Evolutionary conservation across 2,113 vertebrate genomes (phyloP), one percentile per base, ranked within the genome.

Genomic region (Xyrauchen texanus): DNA sequence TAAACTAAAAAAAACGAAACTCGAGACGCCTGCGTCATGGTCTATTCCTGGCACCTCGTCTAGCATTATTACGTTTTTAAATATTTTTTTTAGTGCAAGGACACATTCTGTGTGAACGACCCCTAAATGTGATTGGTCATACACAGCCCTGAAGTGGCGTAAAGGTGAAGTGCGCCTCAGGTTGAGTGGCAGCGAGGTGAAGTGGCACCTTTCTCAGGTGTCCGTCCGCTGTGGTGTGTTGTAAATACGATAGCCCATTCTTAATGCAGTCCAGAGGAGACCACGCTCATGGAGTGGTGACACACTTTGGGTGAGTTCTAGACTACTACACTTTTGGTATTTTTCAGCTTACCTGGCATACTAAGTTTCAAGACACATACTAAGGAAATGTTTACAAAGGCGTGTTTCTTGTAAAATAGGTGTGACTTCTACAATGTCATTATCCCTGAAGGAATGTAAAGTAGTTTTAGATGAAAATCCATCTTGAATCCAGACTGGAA

Each of bases 251-350:
- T 68, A 64, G 44, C 49, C 55, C 21, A 34, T 55, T 47, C 55
- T 79, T 51, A 45, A 53, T 53, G 61, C 45, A 60, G 60, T 52
- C 69, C 80, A 77, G 63, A 85, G 60, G 44, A 76, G 46, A 71
- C 13, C 61, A 62, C 47, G 62, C 68, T 68, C 78, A 80, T 70
- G 83, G 83, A 85, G 72, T 52, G 53, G 44, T 80, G 78, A 85
- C 51, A 55, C 68, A 64, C 64, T 77, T 72, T 58, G 47, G 57
- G 81, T 85, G 69, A 85, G 83, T 85, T 64, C 21, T 34, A 34
- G 6, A 68, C 1, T 11, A 51, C 45, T 57, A 12, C 4, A 46
- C 51, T 47, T 72, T 34, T 52, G 0, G 11, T 34, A 8, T 16
- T 42, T 51, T 11, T 5, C 44, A 11, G 9, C 5, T 46, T 58